Evolutionary conservation across 2,888 invertebrate species (phyloP).

Genomic region (Syritta pipiens): DNA sequence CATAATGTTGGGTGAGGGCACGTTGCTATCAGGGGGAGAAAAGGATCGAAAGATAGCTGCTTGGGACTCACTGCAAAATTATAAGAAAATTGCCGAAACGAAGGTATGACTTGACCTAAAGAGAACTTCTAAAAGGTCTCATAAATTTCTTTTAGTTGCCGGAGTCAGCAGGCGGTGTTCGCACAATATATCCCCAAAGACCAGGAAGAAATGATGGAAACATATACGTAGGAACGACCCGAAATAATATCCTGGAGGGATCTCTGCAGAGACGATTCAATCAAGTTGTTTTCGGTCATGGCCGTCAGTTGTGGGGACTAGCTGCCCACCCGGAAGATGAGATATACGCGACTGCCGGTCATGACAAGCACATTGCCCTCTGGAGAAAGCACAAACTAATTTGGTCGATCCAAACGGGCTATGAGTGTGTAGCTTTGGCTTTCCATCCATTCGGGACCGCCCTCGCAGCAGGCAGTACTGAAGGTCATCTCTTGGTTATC

Average conservation of each 20-base stretch:
- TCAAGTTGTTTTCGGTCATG: slow-evolving; percentile 92
- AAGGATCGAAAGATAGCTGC: slow-evolving; percentile 94
- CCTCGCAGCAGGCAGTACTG: slow-evolving; percentile 92
- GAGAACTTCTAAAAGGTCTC: too few relatives aligned
- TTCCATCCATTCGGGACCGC: slow-evolving; percentile 94
- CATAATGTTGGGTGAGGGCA: slow-evolving; percentile 94
- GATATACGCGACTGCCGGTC: slow-evolving; percentile 94
- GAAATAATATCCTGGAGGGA: slow-evolving; percentile 93
- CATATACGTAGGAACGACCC: slow-evolving; percentile 93
- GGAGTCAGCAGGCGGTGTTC: slow-evolving; percentile 92
- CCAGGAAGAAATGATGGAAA: slow-evolving; percentile 93
- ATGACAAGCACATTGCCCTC: slow-evolving; percentile 92
- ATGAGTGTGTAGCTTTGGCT: slow-evolving; percentile 92
- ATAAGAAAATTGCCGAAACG: slow-evolving; percentile 92
- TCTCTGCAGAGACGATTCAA: slow-evolving; percentile 93
- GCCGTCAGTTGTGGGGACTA: slow-evolving; percentile 91
- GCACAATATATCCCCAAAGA: slow-evolving; percentile 92
- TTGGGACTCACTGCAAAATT: slow-evolving; percentile 95
- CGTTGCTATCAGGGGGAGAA: slow-evolving; percentile 93
- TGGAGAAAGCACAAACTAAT: slow-evolving; percentile 94
- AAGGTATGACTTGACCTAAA: slow-evolving; percentile 84
- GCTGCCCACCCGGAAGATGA: slow-evolving; percentile 95
- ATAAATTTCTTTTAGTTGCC: slow-evolving; percentile 83
- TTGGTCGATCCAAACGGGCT: slow-evolving; percentile 93
- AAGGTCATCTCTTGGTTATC: slow-evolving; percentile 91